Evolutionary conservation across 2,888 invertebrate species (phyloP).

Genomic region (Syrphus vitripennis): DNA sequence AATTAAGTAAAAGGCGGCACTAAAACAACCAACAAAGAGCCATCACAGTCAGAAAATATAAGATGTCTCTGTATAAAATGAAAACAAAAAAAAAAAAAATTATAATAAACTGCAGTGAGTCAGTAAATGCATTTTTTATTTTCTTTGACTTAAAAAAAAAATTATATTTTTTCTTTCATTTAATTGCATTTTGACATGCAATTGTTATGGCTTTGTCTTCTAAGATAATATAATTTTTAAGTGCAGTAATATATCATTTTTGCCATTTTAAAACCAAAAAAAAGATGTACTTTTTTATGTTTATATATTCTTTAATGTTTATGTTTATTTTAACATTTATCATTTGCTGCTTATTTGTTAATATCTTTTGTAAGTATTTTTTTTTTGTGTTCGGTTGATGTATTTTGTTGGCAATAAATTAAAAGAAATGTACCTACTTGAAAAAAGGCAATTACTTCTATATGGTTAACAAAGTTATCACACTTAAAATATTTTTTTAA

Average conservation of each 20-base stretch:
- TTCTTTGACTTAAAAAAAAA: background rate
- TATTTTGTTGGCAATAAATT: background rate
- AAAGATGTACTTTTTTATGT: background rate
- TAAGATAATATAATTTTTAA: background rate
- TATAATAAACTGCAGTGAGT: conserved; percentile 6
- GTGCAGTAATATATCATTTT: conserved; percentile 10
- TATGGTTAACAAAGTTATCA: too few species aligned
- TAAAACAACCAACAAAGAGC: too few species aligned
- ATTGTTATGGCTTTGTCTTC: background rate
- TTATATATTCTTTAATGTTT: background rate
- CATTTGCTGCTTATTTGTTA: background rate
- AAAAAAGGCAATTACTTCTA: background rate
- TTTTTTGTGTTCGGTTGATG: background rate
- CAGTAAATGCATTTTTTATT: conserved; percentile 5
- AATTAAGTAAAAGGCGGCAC: conserved; percentile 1
- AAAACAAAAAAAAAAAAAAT: background rate
- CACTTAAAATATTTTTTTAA: too few species aligned
- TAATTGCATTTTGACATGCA: conserved; percentile 25
- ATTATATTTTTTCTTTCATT: background rate
- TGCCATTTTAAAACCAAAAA: background rate
- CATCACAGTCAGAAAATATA: background rate
- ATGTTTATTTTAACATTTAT: background rate
- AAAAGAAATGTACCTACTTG: background rate
- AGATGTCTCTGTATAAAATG: background rate
- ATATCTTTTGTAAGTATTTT: background rate